These are phyloP conservation scores for Onychomys torridus DNA, from an alignment of 2,797 vertebrate species.

Conservation along the genomic window DNA sequence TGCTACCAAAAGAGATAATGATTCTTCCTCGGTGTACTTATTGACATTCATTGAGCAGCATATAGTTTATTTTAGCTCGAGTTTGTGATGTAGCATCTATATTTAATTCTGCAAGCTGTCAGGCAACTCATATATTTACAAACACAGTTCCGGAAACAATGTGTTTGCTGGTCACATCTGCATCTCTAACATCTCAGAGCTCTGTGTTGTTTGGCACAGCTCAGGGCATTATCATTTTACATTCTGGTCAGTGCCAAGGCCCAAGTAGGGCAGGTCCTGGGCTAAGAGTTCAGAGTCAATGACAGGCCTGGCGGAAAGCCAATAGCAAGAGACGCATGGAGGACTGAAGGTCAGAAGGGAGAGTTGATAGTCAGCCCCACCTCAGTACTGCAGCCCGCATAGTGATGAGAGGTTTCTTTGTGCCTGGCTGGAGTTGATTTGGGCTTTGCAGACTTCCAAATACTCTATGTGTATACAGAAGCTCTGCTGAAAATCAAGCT, in stretches of 20 bases:
- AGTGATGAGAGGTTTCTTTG: background rate
- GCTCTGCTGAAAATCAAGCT: background rate
- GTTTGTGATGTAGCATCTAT: slow-evolving; percentile 81
- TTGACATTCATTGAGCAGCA: slow-evolving; percentile 79
- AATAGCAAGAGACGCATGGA: background rate
- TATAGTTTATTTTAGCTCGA: slow-evolving; percentile 80
- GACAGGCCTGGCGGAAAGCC: slow-evolving; percentile 63
- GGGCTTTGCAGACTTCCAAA: background rate
- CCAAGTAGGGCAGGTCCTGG: slow-evolving; percentile 27
- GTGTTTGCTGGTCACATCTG: slow-evolving; percentile 82
- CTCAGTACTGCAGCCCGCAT: background rate
- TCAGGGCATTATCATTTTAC: slow-evolving; percentile 67
- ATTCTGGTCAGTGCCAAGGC: slow-evolving; percentile 63
- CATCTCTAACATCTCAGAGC: slow-evolving; percentile 64
- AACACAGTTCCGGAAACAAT: slow-evolving; percentile 82
- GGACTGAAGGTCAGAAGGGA: slow-evolving; percentile 16
- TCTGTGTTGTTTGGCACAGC: slow-evolving; percentile 57
- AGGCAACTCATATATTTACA: slow-evolving; percentile 82
- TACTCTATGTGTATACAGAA: background rate
- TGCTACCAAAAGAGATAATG: slow-evolving; percentile 43
- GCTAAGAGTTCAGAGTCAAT: slow-evolving; percentile 69
- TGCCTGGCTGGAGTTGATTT: background rate
- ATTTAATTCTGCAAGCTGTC: slow-evolving; percentile 83
- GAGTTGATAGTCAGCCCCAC: background rate
- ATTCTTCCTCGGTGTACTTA: slow-evolving; percentile 74